Percentiles rank a stretch among this genome's conserved stretches.
Conservation (phyloP, 2,113 vertebrate species). For the Eolophus roseicapilla region DNA sequence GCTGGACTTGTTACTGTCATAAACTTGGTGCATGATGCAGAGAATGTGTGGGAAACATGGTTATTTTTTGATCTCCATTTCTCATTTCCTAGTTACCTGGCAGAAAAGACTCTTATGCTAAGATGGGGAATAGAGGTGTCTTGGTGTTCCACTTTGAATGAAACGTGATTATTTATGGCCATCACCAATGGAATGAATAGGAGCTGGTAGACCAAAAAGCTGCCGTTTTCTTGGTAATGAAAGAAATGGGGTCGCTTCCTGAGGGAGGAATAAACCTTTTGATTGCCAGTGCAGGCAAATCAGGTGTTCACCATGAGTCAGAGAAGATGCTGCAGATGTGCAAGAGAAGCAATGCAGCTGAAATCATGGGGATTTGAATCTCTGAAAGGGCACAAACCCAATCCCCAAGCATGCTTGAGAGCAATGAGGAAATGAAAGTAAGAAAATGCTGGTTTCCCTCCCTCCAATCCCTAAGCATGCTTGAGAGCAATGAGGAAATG, state of each 20-base stretch:
- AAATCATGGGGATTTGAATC: neutral
- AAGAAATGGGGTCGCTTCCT: neutral
- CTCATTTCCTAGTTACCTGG: neutral
- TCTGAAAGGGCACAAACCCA: neutral
- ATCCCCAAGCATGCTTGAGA: neutral
- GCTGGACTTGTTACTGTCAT: neutral
- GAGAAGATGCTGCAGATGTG: neutral
- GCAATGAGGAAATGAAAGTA: neutral
- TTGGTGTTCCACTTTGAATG: neutral
- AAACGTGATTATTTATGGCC: neutral
- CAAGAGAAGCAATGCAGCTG: neutral
- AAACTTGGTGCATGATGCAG: neutral
- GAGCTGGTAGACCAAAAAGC: neutral
- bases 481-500: neutral
- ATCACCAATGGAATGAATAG: too few species aligned
- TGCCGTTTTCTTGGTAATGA: neutral
- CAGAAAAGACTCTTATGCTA: neutral
- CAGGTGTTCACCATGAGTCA: neutral
- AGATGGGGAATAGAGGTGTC: neutral
- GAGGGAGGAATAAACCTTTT: neutral
- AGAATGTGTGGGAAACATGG: neutral
- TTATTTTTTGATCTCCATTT: neutral
- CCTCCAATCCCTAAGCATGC: fast-evolving
- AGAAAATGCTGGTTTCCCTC: neutral
- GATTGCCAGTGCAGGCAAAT: neutral